Base-by-base conservation (phyloP, 1,140 invertebrate genomes). In the Aphis craccivora region DNA sequence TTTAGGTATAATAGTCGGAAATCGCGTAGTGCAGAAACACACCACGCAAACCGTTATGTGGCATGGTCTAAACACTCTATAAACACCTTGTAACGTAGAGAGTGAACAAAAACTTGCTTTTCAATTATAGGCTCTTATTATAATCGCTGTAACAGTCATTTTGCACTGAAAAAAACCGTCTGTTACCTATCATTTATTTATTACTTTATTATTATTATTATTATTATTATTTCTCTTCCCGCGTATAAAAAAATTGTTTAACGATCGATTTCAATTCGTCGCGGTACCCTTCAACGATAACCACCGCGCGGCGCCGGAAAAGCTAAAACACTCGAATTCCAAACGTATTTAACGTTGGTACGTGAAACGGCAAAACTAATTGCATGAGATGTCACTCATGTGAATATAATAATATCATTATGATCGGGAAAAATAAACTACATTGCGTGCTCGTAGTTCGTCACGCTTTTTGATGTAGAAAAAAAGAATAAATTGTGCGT, bases 351-450 rank as follows among this genome's bases (percentile, higher is more conserved):
- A 6, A n/a, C 23, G n/a, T n/a, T n/a, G 30, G 4, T 67, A 67
- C 60, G 60, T 14, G 14, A n/a, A 30, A 67, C 60, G 8, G 60
- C 14, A n/a, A 76, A n/a, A 76, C 60, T 76, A 76, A 76, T 76
- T 76, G 60, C 60, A 67, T 1, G 60, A 7, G 25, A 67, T 7
- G 60, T 76, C 60, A n/a, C 60, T 67, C n/a, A 22, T n/a, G n/a
- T n/a, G 60, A 76, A 18, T 76, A 76, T 76, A 76, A 76, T 76
- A 76, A 76, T 76, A 76, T 76, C 14, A 76, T 76, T 67, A 76
- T n/a, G n/a, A n/a, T 18, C 11, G 14, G 14, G 60, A 7, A n/a
- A 76, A 76, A 76, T n/a, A n/a, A 18, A n/a, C 60, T n/a, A 76
- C 20, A 20, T 76, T 14, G 30, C 60, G 60, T 76, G 14, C 14